A percentile compares a stretch with the other conserved stretches of the same genome.
Conservation (phyloP, 2,113 vertebrate species). For the Callipepla californica region DNA sequence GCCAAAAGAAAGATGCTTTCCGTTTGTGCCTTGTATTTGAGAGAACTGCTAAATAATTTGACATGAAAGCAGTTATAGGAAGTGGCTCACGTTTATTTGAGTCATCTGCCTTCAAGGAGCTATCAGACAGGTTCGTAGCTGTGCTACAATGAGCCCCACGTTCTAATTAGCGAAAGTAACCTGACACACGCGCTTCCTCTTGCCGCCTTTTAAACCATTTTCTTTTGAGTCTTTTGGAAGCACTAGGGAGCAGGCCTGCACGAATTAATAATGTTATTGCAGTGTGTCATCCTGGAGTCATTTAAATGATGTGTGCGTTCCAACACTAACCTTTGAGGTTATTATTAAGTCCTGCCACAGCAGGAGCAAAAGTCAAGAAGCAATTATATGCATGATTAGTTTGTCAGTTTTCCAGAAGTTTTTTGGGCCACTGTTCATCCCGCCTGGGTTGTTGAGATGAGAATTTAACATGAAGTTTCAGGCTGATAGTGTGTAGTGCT, state of each 20-base stretch:
- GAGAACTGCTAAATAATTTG: slow-evolving; percentile 27
- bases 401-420: slow-evolving; percentile 86
- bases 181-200: slow-evolving; percentile 34
- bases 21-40: slow-evolving; percentile 11
- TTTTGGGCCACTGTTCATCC: slow-evolving; percentile 46
- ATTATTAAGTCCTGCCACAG: slow-evolving; percentile 61
- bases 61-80: slow-evolving; percentile 23
- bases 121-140: neutral
- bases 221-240: slow-evolving; percentile 43
- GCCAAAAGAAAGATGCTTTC: slow-evolving; percentile 37
- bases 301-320: slow-evolving; percentile 56
- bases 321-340: slow-evolving; percentile 58
- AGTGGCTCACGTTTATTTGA: slow-evolving; percentile 50
- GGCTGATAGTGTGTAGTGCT: neutral
- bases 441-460: neutral
- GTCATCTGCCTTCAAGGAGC: slow-evolving; percentile 48
- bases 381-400: slow-evolving; percentile 94
- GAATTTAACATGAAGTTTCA: neutral
- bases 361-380: slow-evolving; percentile 86
- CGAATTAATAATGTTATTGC: slow-evolving; percentile 28
- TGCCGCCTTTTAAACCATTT: slow-evolving; percentile 27
- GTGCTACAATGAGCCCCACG: slow-evolving; percentile 38
- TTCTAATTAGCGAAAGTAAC: slow-evolving; percentile 61
- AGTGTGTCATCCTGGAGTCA: slow-evolving; percentile 36
- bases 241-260: neutral